phyloP scores from a whole-genome alignment of 2,113 vertebrate genomes.

The Emydura subglobosa region DNA sequence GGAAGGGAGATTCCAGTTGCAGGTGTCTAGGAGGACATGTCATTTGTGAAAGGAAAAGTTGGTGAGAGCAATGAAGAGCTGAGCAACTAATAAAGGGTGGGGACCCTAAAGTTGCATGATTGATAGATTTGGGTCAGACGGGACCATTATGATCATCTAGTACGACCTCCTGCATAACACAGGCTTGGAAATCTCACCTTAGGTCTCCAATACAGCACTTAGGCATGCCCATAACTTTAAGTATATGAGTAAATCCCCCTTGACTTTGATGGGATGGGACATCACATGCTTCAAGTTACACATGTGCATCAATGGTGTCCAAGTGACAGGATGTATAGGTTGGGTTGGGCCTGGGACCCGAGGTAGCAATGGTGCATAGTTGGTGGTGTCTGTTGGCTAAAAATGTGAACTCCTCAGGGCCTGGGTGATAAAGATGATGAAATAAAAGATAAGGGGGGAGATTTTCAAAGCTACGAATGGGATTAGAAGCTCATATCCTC shows the following conservation, averaged over 20 bases:
- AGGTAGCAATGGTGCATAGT: too few species aligned
- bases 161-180: not conserved
- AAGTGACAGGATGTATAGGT: not conserved
- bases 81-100: not conserved
- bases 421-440: not conserved
- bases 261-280: not conserved
- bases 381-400: not conserved
- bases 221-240: not conserved
- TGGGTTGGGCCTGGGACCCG: not conserved
- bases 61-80: not conserved
- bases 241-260: not conserved
- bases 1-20: too few species aligned
- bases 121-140: not conserved
- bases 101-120: not conserved
- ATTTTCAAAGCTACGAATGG: not conserved
- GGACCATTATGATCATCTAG: not conserved
- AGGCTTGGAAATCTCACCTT: not conserved
- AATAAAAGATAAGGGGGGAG: not conserved
- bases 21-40: not conserved
- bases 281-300: not conserved
- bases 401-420: not conserved
- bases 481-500: accelerated
- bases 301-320: not conserved
- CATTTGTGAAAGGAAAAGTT: not conserved
- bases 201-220: not conserved